Evolutionary conservation across 23 tunicate species (phyloP).

Genomic region (Ascidia mentula): DNA sequence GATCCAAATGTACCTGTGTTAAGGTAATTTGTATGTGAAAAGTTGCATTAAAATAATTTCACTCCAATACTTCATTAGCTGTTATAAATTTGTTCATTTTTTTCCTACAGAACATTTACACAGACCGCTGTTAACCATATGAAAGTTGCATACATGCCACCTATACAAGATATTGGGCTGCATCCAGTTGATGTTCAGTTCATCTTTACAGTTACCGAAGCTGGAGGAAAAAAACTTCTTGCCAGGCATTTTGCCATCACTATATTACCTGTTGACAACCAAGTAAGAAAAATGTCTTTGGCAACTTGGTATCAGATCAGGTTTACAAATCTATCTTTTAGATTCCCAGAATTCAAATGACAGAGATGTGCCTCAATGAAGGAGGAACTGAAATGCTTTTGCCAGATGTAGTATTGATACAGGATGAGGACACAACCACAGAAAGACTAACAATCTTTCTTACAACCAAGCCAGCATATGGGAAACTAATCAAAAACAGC

Average conservation of each 20-base stretch:
- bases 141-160: slow-evolving; percentile 98
- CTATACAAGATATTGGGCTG: slow-evolving; percentile 73
- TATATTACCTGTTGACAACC: slow-evolving; percentile 82
- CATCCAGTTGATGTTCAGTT: slow-evolving; percentile 68
- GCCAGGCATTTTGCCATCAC: slow-evolving; percentile 60
- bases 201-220: slow-evolving; percentile 56
- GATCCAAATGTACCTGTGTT: slow-evolving; percentile 61
- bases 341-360: slow-evolving; percentile 55
- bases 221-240: slow-evolving; percentile 32
- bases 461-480: slow-evolving; percentile 39
- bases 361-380: slow-evolving; percentile 46
- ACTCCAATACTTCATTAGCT: no score
- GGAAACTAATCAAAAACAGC: slow-evolving; percentile 21
- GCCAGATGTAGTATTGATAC: slow-evolving; percentile 24
- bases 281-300: slow-evolving; percentile 23
- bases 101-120: slow-evolving; percentile 53
- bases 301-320: background rate
- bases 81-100: no score
- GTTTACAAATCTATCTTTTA: slow-evolving; percentile 9
- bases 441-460: slow-evolving; percentile 27
- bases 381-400: slow-evolving; percentile 51
- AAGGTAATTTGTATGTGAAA: slow-evolving; percentile 35
- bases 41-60: no score
- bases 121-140: slow-evolving; percentile 77
- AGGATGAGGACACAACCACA: slow-evolving; percentile 50